Evolutionary conservation across 23 tunicate species (phyloP).

Genomic region (Botrylloides violaceus): DNA sequence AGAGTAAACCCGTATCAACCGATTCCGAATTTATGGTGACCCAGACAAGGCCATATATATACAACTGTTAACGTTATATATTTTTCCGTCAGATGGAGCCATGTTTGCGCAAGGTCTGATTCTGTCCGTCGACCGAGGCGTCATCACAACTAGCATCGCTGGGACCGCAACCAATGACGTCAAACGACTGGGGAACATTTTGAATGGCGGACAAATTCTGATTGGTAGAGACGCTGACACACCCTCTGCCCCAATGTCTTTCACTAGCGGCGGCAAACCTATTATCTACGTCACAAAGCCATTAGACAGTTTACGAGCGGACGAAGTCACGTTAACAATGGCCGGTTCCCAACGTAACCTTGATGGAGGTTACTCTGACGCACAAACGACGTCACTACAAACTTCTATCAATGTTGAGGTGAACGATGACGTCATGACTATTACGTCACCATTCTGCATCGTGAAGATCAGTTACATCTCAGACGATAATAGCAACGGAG

Average conservation of each 20-base stretch:
- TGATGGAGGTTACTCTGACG: slow-evolving; percentile 39
- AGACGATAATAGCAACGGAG: slow-evolving; percentile 19
- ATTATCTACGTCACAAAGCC: slow-evolving; percentile 47
- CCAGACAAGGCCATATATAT: neutral
- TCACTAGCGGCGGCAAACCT: slow-evolving; percentile 64
- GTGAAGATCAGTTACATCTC: slow-evolving; percentile 44
- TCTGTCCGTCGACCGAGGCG: slow-evolving; percentile 48
- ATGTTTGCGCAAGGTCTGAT: slow-evolving; percentile 81
- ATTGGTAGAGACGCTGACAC: slow-evolving; percentile 67
- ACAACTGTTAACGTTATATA: neutral
- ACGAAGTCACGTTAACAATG: slow-evolving; percentile 41
- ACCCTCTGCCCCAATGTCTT: slow-evolving; percentile 64
- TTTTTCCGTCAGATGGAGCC: slow-evolving; percentile 53
- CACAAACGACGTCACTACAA: slow-evolving; percentile 1
- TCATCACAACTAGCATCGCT: slow-evolving; percentile 46
- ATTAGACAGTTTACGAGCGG: slow-evolving; percentile 36
- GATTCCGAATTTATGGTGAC: no score
- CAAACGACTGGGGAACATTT: slow-evolving; percentile 64
- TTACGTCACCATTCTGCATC: slow-evolving; percentile 50
- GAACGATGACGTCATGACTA: slow-evolving; percentile 28
- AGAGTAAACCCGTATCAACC: no score
- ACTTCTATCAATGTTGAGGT: slow-evolving; percentile 40
- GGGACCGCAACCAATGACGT: slow-evolving; percentile 75
- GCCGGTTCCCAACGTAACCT: slow-evolving; percentile 22
- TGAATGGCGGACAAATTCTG: slow-evolving; percentile 59